phyloP scores from a whole-genome alignment of 2,113 vertebrate genomes.

The Silurus asotus region DNA sequence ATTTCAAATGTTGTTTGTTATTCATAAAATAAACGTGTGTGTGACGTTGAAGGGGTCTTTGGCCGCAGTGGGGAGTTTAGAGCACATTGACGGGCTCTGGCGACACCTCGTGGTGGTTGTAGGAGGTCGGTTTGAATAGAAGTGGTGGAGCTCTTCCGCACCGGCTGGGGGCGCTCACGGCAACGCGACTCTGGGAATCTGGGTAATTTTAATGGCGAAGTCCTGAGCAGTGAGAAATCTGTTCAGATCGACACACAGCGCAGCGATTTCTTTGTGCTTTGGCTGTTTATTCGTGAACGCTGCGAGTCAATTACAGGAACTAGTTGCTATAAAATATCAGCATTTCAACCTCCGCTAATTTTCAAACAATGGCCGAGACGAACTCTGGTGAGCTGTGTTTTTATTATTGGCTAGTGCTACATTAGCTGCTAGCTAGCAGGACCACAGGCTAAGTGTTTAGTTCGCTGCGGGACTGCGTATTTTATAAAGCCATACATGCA shows the following conservation, averaged over 20 bases:
- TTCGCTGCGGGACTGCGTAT: too few species aligned
- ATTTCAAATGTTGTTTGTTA: not conserved
- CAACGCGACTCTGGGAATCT: not conserved
- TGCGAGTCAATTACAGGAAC: not conserved
- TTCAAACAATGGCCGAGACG: slow-evolving; percentile 44
- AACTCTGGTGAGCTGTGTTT: slow-evolving; percentile 42
- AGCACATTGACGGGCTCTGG: not conserved
- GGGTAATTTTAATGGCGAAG: slow-evolving; percentile 32
- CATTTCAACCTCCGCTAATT: not conserved
- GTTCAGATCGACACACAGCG: not conserved
- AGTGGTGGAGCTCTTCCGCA: not conserved
- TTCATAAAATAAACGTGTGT: not conserved
- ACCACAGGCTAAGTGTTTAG: not conserved
- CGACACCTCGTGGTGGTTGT: slow-evolving; percentile 2
- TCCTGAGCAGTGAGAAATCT: slow-evolving; percentile 5
- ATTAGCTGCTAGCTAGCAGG: not conserved
- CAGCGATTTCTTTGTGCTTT: not conserved
- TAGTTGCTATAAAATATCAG: not conserved
- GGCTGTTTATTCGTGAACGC: not conserved
- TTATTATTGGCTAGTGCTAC: not conserved
- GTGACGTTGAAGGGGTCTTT: not conserved
- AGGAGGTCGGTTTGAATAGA: not conserved
- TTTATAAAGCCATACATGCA: not conserved
- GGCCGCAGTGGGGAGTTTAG: not conserved
- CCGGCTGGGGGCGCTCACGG: not conserved